A percentile compares a stretch with the other conserved stretches of the same genome.
These are phyloP conservation scores for Synergus laeviventris DNA, from an alignment of 2,888 invertebrate genomes.

Conservation along the genomic window DNA sequence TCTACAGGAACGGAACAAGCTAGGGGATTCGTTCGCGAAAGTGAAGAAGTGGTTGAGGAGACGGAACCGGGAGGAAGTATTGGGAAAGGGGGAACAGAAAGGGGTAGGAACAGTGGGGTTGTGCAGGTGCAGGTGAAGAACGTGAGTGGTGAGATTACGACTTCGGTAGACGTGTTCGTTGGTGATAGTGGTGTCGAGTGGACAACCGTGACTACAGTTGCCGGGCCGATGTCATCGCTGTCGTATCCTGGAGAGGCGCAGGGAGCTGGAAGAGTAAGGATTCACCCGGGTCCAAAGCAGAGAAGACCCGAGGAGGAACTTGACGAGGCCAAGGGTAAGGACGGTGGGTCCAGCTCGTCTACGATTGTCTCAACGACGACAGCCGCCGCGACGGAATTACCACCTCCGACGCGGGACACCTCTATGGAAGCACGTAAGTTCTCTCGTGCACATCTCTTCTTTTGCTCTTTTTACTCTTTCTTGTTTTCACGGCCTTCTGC, in stretches of 20 bases:
- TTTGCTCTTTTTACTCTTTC: constrained; percentile 11
- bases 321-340: constrained; percentile 56
- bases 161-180: constrained; percentile 48
- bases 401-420: constrained; percentile 68
- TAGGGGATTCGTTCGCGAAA: constrained; percentile 44
- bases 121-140: constrained; percentile 49
- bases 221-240: constrained; percentile 72
- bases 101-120: constrained; percentile 47
- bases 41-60: constrained; percentile 49
- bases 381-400: constrained; percentile 64
- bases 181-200: constrained; percentile 63
- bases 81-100: constrained; percentile 44
- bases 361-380: constrained; percentile 49
- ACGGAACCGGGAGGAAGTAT: constrained; percentile 47
- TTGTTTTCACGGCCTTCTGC: background rate
- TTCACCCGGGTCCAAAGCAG: constrained; percentile 62
- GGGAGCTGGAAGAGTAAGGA: constrained; percentile 68
- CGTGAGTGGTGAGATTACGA: constrained; percentile 49
- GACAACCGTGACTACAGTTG: constrained; percentile 63
- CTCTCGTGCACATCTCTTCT: constrained; percentile 1
- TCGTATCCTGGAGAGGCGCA: constrained; percentile 67
- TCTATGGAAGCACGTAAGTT: constrained; percentile 73
- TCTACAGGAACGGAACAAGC: constrained; percentile 45
- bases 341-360: constrained; percentile 44
- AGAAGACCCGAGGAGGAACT: constrained; percentile 53